Percentiles rank a stretch among this genome's conserved stretches.
Evolutionary conservation across 2,888 invertebrate species (phyloP).

Genomic region (Habrosyne pyritoides): DNA sequence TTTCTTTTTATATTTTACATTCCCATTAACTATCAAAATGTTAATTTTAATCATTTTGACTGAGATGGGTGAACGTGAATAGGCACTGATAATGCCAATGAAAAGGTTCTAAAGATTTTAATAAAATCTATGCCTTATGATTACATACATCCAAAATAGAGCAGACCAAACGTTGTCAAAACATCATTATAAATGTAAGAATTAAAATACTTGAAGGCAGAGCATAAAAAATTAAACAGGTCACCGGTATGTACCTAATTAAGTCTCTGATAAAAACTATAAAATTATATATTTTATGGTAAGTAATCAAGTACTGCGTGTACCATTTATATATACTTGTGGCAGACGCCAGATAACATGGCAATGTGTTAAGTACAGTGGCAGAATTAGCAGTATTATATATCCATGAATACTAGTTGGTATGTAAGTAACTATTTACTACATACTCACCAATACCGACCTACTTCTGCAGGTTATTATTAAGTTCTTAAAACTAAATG

Average conservation of each 20-base stretch:
- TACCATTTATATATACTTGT: not conserved
- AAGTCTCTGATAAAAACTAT: not conserved
- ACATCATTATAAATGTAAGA: not conserved
- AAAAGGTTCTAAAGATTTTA: too few relatives aligned
- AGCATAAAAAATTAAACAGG: not conserved
- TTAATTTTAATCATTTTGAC: too few relatives aligned
- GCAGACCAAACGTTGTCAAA: not conserved
- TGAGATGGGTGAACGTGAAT: too few relatives aligned
- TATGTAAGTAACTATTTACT: not conserved
- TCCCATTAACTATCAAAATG: too few relatives aligned
- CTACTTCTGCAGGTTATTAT: not conserved
- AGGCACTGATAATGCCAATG: too few relatives aligned
- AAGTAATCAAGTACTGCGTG: not conserved
- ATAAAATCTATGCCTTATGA: too few relatives aligned
- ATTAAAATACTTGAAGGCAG: not conserved
- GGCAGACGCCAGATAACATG: not conserved
- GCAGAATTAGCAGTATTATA: not conserved
- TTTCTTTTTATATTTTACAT: too few relatives aligned
- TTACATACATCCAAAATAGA: too few relatives aligned
- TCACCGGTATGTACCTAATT: not conserved
- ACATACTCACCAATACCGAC: not conserved
- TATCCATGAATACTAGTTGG: not conserved
- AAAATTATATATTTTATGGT: not conserved
- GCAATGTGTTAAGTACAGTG: not conserved
- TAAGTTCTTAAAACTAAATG: not conserved